Percentiles rank a stretch among this genome's conserved stretches.
These are phyloP conservation scores for Halocynthia aurantium DNA, from an alignment of 23 tunicate genomes.

Conservation along the genomic window DNA sequence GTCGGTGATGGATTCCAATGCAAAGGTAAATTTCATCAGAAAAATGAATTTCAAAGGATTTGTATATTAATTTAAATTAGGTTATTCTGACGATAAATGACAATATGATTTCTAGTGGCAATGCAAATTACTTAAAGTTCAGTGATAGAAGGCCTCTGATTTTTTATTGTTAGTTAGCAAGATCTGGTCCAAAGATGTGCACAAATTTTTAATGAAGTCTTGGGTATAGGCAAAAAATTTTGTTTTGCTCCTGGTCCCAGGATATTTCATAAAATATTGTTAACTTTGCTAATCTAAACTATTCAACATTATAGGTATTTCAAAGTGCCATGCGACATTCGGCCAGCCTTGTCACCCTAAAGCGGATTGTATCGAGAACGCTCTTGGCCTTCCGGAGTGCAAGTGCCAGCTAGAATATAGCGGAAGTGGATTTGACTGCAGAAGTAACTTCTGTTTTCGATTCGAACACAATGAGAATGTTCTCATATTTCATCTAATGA, in stretches of 20 bases:
- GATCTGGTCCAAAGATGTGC: neutral
- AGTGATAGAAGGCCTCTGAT: too few species aligned
- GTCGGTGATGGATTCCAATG: conserved; percentile 22
- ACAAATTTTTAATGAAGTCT: neutral
- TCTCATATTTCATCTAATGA: too few species aligned
- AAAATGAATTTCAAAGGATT: neutral
- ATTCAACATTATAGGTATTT: neutral
- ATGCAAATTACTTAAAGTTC: too few species aligned
- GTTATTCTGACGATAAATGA: too few species aligned
- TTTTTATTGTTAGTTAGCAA: too few species aligned
- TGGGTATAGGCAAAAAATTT: neutral
- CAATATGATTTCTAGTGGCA: too few species aligned
- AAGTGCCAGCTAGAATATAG: neutral
- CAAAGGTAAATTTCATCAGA: neutral
- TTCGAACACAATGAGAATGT: neutral
- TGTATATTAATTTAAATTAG: neutral
- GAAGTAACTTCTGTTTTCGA: neutral
- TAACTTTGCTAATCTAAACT: neutral
- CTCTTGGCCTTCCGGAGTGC: neutral
- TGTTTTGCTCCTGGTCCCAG: too few species aligned
- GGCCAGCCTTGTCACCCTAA: conserved; percentile 5
- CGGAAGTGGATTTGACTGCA: conserved; percentile 9
- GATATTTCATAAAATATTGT: too few species aligned
- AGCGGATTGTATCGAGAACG: conserved; percentile 4
- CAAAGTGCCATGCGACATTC: conserved; percentile 5